These are phyloP conservation scores for Ceratotherium simum DNA, from an alignment of 2,113 vertebrate genomes.

Conservation along the genomic window DNA sequence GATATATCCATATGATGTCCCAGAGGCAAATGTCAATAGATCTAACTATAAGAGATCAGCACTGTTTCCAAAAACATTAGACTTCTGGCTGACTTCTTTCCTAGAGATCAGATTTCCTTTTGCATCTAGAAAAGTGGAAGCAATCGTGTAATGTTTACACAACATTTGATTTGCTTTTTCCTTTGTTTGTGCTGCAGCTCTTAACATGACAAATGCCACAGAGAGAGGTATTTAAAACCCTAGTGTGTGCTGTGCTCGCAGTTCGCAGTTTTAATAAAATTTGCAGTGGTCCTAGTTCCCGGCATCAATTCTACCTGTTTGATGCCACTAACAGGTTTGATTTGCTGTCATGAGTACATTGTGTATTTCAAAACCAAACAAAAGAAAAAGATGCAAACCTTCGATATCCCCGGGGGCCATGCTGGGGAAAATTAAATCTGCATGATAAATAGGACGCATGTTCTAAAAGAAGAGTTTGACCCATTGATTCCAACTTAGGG, in stretches of 20 bases:
- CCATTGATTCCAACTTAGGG: neutral
- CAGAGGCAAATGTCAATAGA: neutral
- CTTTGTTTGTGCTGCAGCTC: conserved; percentile 76
- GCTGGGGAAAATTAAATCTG: conserved; percentile 59
- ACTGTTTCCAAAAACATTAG: neutral
- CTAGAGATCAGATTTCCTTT: conserved; percentile 14
- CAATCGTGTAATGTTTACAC: neutral
- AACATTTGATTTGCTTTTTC: conserved; percentile 67
- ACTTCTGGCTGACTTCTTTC: neutral
- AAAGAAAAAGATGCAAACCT: neutral
- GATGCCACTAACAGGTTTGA: conserved; percentile 77
- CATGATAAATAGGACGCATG: conserved; percentile 75
- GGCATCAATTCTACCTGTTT: conserved; percentile 54
- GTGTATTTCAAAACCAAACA: conserved; percentile 55
- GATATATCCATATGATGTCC: neutral
- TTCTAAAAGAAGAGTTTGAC: conserved; percentile 24
- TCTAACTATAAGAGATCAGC: neutral
- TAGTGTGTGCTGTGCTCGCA: conserved; percentile 75
- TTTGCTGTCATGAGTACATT: conserved; percentile 39
- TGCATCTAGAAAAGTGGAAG: conserved; percentile 50
- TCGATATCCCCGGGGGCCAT: neutral
- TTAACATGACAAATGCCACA: conserved; percentile 81
- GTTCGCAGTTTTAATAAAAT: conserved; percentile 64
- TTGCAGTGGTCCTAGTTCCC: conserved; percentile 70
- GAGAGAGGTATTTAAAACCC: conserved; percentile 79